Evolutionary conservation across 1,140 invertebrate species (phyloP), one percentile per base, ranked within the genome.

Genomic region (Drosophila ohnishii): DNA sequence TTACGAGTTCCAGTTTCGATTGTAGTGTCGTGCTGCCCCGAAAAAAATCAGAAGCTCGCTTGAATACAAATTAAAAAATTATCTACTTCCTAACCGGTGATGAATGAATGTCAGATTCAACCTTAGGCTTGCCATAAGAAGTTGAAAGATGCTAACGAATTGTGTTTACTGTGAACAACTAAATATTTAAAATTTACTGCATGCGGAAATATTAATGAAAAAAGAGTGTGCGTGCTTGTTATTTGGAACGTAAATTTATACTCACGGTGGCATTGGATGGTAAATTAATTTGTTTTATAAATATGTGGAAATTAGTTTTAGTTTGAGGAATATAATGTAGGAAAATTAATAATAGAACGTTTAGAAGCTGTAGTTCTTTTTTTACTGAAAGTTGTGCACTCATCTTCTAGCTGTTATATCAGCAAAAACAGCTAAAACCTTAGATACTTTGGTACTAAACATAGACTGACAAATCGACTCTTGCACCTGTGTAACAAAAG

Each of bases 11-110:
- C 67, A 71, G 65, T 71, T 59, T 48, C 22, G 64, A 8, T 56
- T 69, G 67, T 70, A n/a, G 51, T 37, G 51, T 37, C 51, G 50
- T 53, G 50, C 50, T 69, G 66, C 32, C 22, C 71, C 32, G 35
- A 58, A 58, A 63, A 75, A 73, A 45, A 32, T 37, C 61, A 66
- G 71, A 67, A 75, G 72, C 51, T 53, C 47, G 47, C 47, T 51
- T 75, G 73, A 75, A 75, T 75, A 75, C 73, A 75, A 75, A 75
- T 75, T 75, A 59, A 64, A 61, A 74, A 75, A 75, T 75, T 75
- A 75, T 75, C 55, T 47, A 75, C 73, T 75, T 75, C 73, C 73
- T 57, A 44, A 37, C 53, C 55, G 62, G 51, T 75, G 70, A 75
- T 75, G 62, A 67, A 75, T 75, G 55, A 71, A 71, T 71, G 65